Percentiles rank a stretch among this genome's conserved stretches.
Conservation (phyloP, 2,113 vertebrate genomes). For the Coracopsis vasa region DNA sequence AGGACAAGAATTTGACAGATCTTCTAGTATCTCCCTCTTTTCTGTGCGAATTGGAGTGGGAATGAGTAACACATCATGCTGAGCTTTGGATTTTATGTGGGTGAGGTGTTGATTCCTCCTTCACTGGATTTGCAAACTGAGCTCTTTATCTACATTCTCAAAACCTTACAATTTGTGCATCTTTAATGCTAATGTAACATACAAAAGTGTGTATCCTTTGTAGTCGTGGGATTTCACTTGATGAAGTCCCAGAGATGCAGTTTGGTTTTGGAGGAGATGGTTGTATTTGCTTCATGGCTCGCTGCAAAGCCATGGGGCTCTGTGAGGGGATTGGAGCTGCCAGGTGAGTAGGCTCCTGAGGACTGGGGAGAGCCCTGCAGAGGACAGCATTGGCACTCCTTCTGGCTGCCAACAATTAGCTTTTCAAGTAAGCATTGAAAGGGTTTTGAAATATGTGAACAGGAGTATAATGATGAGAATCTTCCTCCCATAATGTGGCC, state of each 20-base stretch:
- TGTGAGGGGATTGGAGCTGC: rapidly evolving
- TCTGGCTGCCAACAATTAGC: not conserved
- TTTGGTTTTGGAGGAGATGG: not conserved
- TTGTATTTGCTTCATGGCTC: not conserved
- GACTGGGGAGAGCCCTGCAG: not conserved
- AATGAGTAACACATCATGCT: not conserved
- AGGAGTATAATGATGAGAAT: not conserved
- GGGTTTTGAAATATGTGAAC: not conserved
- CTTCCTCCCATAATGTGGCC: not conserved
- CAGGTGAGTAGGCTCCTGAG: not conserved
- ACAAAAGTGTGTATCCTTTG: rapidly evolving
- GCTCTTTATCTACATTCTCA: not conserved
- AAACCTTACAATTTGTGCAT: not conserved
- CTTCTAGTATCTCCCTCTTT: not conserved
- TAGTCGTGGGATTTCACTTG: not conserved
- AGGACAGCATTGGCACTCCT: not conserved
- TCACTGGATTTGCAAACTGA: not conserved
- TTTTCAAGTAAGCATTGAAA: not conserved
- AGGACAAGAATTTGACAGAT: not conserved
- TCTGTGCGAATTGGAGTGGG: not conserved
- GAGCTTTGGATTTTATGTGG: not conserved
- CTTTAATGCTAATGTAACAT: not conserved
- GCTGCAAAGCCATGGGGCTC: not conserved
- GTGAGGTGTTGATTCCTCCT: not conserved
- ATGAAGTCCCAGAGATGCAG: not conserved